Evolutionary conservation across 1,140 invertebrate genomes (phyloP), one percentile per base, ranked within the genome.

Genomic region (Drosophila pseudoobscura): DNA sequence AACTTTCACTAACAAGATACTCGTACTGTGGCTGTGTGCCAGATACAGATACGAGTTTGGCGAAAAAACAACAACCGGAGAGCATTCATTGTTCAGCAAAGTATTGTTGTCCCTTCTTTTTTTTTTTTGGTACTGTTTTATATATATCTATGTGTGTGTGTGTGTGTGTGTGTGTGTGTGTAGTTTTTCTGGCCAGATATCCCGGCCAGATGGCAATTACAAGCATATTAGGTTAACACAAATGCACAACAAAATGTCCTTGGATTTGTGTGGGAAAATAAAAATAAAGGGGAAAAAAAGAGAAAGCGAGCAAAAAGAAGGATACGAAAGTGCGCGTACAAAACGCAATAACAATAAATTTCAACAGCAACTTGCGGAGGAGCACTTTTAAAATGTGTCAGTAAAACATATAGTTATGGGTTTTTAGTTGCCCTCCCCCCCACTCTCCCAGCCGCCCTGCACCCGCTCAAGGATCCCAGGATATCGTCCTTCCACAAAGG

Each of bases 361-460:
- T 76, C 59, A 39, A 39, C 64, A 72, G 68, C 78, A 80, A 82
- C 78, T 80, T 82, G 78, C 78, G 72, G 62, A 68, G 72, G 62
- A 68, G 78, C 73, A 77, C 78, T 82, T 82, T 82, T 73, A 82
- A 82, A 82, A 82, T 82, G 78, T 82, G 78, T 82, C 78, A 82
- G 78, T 82, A 82, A 82, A 82, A 82, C 78, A 82, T 82, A 82
- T 82, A 82, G 78, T 82, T 82, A 82, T 80, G 78, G 78, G 73
- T 80, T 80, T 80, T 80, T 82, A 80, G 78, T 80, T 66, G 66
- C 41, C 73, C 69, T 29, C 17, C 51, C 31, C 9, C n/a, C 24
- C 43, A 11, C 9, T 4, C 29, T 11, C 5, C 24, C 24, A 24
- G 5, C 9, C 3, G 20, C 20, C 2, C 20, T 20, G 20, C 20